phyloP scores from a whole-genome alignment of 2,888 invertebrate genomes.

The Imbricaverruca yamaguchii region DNA sequence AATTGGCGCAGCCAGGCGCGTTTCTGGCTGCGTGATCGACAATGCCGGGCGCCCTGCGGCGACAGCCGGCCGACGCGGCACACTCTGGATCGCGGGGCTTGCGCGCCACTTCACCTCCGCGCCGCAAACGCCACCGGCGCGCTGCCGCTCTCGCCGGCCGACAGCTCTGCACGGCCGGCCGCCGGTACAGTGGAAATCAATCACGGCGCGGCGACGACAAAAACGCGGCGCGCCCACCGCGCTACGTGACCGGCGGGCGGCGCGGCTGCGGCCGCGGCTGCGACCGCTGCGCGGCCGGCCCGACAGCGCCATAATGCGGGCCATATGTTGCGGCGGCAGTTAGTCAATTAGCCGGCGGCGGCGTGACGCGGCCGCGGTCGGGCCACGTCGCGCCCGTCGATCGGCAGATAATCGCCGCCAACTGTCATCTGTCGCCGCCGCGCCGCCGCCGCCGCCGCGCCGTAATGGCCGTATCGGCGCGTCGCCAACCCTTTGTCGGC shows the following conservation, averaged over 20 bases:
- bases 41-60: conserved; percentile 1
- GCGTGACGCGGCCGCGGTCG: background rate
- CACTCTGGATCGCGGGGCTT: no score
- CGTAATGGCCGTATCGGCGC: conserved; percentile 17
- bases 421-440: conserved; percentile 12
- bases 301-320: conserved; percentile 1
- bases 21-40: background rate
- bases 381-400: background rate
- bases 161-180: background rate
- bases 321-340: conserved; percentile 12
- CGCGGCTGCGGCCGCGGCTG: background rate
- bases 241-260: background rate
- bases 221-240: background rate
- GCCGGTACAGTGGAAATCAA: background rate
- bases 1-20: background rate
- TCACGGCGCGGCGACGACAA: background rate
- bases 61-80: background rate
- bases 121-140: background rate
- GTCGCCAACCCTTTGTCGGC: conserved; percentile 14
- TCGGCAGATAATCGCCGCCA: conserved; percentile 14
- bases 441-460: background rate
- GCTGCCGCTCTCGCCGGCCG: background rate
- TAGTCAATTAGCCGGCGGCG: background rate
- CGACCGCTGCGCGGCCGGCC: background rate
- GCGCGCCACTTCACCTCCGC: no score